Evolutionary conservation across 2,888 invertebrate species (phyloP), one percentile per base, ranked within the genome.

Genomic region (Microplitis manilae): DNA sequence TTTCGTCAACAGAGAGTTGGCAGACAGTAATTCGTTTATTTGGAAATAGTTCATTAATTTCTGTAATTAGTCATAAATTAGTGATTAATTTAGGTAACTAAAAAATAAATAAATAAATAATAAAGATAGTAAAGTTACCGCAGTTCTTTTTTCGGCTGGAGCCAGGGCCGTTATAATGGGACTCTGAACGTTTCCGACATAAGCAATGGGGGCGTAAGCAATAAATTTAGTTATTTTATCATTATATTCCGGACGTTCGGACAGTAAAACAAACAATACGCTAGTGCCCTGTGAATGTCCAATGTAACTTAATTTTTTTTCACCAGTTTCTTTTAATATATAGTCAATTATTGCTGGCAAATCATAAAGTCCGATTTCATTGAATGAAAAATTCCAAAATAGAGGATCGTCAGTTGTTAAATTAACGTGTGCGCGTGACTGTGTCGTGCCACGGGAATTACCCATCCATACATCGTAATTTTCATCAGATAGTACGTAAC

Each of bases 381-480:
- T 92, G 90, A 92, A 93, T 71, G 93, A 93, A 86, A 83, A 89
- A 20, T 87, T 83, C 87, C 87, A 87, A 64, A 83, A 87, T 75
- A 83, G 91, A 90, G 85, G 77, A 7, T 83, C 81, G 6, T 80
- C 80, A n/a, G 81, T 67, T 13, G 84, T 72, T 13, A 90, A 83
- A 30, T 87, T 90, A 6, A 90, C 86, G 83, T 94, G 94, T 6
- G 89, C 89, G 64, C 90, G 90, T 1, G 92, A 92, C 84, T 94
- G 94, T 1, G 92, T 91, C 84, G 94, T 94, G 65, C 94, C 94
- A 5, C 93, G 88, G 68, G 90, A 91, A 87, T 94, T 94, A 1
- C 93, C 93, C 84, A 93, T 82, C 92, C 92, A 93, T 5, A 90
- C 89, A 78, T 90, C 90, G 80, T 87, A 90, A 0, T 87, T 88